Base-by-base conservation (phyloP, 37 sponge, comb jelly and placozoan genomes). In the Lycopodina hypogea region DNA sequence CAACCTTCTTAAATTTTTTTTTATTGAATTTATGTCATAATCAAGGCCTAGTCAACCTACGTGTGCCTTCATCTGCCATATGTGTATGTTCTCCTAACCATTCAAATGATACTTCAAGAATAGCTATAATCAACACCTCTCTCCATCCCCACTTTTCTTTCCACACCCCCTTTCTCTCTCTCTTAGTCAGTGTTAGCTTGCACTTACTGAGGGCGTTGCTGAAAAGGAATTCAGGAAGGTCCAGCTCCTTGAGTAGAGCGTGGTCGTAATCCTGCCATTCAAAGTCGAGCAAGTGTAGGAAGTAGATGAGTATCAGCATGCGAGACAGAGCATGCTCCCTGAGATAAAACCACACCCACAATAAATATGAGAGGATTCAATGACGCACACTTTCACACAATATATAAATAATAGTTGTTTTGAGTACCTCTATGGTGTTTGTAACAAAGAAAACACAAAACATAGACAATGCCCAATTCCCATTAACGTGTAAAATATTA, bases 251-350 rank as follows among this genome's bases (percentile, higher is more conserved):
- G 40, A 94, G 72, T 40, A 94, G 77, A 2, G 59, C 19, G 45
- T 87, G 50, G 81, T 94, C 94, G 60, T 90, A 94, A 67, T 94
- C 88, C 69, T 91, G 83, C 95, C 95, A 95, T 22, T 85, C 66
- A 36, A 85, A 63, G 69, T 95, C 92, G 30, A 95, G 59, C 2
- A 95, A 74, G 57, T 88, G 92, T 11, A 63, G 71, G 7, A 88
- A 51, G 74, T 78, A 81, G 30, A 71, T 6, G 28, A 35, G 48
- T 22, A 84, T 78, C 68, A 84, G 45, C 24, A 76, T 59, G 23
- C 70, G 63, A n/a, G 84, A 42, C 18, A 38, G 21, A 28, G 32
- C 0, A 56, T 78, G 55, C 35, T 78, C 84, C 40, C 89, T 78
- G 69, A 9, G 3, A 28, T 26, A 9, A 19, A 36, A 38, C 12